Conservation (phyloP, 2,888 invertebrate genomes). For the Stratiomys singularior region DNA sequence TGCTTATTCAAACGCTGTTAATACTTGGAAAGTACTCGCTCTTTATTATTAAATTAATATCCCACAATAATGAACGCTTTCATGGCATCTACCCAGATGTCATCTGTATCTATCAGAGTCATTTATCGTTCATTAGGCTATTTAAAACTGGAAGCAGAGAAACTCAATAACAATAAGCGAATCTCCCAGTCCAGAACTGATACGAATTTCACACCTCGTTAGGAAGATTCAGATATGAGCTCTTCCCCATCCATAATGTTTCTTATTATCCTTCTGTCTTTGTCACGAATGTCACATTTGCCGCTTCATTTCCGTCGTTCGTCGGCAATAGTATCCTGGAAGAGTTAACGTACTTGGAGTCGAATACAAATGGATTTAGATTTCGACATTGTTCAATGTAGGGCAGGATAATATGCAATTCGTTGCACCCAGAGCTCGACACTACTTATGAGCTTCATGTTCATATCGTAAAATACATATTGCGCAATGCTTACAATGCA, state of each 20-base stretch:
- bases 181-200: not conserved
- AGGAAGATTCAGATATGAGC: not conserved
- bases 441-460: not conserved
- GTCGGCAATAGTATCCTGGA: not conserved
- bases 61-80: too few relatives aligned
- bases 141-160: not conserved
- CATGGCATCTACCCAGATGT: too few relatives aligned
- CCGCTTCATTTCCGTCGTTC: not conserved
- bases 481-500: conserved; percentile 35
- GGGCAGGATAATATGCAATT: conserved; percentile 13
- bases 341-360: not conserved
- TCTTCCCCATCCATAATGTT: not conserved
- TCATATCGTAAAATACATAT: not conserved
- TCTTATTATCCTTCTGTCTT: conserved; percentile 15
- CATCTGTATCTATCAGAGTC: not conserved
- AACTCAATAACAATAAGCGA: not conserved
- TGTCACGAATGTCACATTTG: conserved; percentile 36
- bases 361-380: not conserved
- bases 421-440: conserved; percentile 1
- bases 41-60: too few relatives aligned
- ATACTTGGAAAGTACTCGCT: too few relatives aligned
- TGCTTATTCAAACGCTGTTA: too few relatives aligned
- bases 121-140: not conserved
- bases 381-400: not conserved
- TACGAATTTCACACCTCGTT: conserved; percentile 40